Evolutionary conservation across 1,140 invertebrate species (phyloP), one percentile per base, ranked within the genome.

Genomic region (Achatina immaculata): DNA sequence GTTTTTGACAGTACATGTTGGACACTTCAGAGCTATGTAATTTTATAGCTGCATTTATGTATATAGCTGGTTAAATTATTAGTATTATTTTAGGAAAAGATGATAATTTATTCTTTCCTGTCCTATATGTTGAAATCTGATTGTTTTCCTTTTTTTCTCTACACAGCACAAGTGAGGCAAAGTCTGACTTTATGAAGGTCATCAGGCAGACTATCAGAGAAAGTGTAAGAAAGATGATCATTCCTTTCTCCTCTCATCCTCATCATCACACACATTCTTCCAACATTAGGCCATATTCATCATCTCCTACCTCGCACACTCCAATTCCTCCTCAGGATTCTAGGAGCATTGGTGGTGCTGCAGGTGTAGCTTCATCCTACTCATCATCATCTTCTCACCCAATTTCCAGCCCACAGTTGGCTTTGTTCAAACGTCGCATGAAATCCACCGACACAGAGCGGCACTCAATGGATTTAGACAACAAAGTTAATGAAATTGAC

Each of bases 171-270:
- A 95, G 95, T 75, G 97, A 98, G 89, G 98, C 98, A 90, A 94
- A 97, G 85, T 97, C 98, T 91, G 96, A 96, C 83, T 98, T 99
- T 93, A 93, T 99, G 83, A 97, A 97, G 91, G 98, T 97, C 68
- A 98, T 99, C 85, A 93, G 97, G 74, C 97, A 98, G 92, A 98
- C 98, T 62, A 99, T 99, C 82, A 94, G 97, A 78, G 97, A 99
- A 80, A 88, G 89, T 88, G 86, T 91, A 79, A 86, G 89, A 51
- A 89, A 85, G 82, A 89, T 91, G 87, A 85, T 84, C 9, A 77
- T 84, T 40, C 83, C 83, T 55, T 48, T 34, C 40, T 51, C 66
- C 43, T 21, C 42, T 28, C 66, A 55, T 14, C 24, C 36, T 42
- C n/a, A 51, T 38, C 68, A 71, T 40, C 66, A 72, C 55, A 31